These are phyloP conservation scores for Stichodactyla mertensii DNA, from an alignment of 64 coral and sea anemone genomes.

Conservation along the genomic window DNA sequence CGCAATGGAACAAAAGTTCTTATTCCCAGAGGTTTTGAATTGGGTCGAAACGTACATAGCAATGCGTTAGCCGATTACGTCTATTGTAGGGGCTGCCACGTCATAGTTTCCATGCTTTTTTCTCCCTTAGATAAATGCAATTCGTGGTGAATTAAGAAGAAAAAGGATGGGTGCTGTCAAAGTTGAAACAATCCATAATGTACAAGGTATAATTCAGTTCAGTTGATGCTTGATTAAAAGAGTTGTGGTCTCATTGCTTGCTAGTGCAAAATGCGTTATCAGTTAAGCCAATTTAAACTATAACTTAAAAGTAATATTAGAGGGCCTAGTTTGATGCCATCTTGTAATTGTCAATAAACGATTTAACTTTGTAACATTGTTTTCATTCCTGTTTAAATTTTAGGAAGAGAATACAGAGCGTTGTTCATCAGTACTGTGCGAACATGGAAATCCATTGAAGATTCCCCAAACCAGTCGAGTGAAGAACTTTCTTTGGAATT, in stretches of 20 bases:
- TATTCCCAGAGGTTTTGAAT: too few species aligned
- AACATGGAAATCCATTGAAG: conserved; percentile 38
- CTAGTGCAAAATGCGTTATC: too few species aligned
- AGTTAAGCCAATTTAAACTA: too few species aligned
- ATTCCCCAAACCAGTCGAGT: not conserved
- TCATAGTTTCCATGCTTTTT: not conserved
- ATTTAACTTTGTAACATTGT: not conserved
- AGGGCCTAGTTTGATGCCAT: too few species aligned
- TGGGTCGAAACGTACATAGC: too few species aligned
- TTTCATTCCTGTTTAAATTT: not conserved
- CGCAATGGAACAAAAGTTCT: too few species aligned
- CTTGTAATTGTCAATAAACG: not conserved
- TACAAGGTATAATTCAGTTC: conserved; percentile 42
- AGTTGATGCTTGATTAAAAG: too few species aligned
- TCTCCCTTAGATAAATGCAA: conserved; percentile 37
- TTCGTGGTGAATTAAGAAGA: conserved; percentile 38
- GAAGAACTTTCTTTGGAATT: conserved; percentile 55
- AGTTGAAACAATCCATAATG: conserved; percentile 73
- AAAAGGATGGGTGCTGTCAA: conserved; percentile 31
- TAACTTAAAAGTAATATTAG: too few species aligned
- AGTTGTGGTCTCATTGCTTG: too few species aligned
- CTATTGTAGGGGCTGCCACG: too few species aligned
- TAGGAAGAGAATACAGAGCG: conserved; percentile 46
- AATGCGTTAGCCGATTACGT: too few species aligned
- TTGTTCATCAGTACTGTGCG: conserved; percentile 60